Evolutionary conservation across 2,113 vertebrate species (phyloP).

Genomic region (Hyperoodon ampullatus): DNA sequence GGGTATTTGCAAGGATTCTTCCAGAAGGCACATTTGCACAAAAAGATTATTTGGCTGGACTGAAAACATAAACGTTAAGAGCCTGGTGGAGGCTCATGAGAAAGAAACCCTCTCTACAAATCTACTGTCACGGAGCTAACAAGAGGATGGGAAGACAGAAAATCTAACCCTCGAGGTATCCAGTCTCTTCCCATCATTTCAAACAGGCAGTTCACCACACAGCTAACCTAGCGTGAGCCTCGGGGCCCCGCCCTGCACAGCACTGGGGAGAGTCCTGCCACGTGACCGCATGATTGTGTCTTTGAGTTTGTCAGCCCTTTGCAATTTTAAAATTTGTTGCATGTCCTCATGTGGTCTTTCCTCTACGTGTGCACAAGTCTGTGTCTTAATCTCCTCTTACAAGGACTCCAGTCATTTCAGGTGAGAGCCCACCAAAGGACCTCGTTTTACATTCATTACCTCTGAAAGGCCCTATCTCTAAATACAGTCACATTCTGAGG

Average conservation of each 20-base stretch:
- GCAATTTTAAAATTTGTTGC: not conserved
- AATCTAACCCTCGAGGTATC: not conserved
- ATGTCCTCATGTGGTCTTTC: not conserved
- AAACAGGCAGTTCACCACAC: not conserved
- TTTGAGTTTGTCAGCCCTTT: not conserved
- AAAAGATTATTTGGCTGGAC: constrained; percentile 57
- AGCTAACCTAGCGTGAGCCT: not conserved
- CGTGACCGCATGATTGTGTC: rapidly evolving
- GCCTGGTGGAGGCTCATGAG: not conserved
- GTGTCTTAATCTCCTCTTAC: not conserved
- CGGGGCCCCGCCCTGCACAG: no score
- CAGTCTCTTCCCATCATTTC: not conserved
- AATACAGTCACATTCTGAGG: not conserved
- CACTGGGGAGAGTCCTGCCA: not conserved
- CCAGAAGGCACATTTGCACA: constrained; percentile 64
- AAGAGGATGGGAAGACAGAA: not conserved
- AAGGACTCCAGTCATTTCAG: not conserved
- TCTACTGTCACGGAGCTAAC: not conserved
- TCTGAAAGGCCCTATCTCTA: not conserved
- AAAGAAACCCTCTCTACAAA: not conserved
- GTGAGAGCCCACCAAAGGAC: not conserved
- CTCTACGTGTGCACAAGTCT: not conserved
- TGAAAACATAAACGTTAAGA: constrained; percentile 1
- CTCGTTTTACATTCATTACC: not conserved
- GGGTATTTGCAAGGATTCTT: constrained; percentile 69